A percentile compares a stretch with the other conserved stretches of the same genome.
phyloP scores from a whole-genome alignment of 2,113 vertebrate species.

The Pungitius pungitius region DNA sequence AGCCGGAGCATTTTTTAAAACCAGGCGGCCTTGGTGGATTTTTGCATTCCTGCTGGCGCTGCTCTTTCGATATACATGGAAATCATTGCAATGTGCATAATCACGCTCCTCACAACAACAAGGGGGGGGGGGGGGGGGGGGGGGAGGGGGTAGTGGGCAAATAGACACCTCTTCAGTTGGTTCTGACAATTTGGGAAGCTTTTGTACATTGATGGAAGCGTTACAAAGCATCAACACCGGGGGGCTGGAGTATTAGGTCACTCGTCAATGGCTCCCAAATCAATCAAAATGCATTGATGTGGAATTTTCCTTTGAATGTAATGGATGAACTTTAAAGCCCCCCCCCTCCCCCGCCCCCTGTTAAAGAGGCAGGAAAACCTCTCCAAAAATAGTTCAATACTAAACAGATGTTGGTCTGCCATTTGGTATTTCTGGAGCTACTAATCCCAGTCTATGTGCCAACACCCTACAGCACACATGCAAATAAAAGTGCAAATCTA shows the following conservation, averaged over 20 bases:
- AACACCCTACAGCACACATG: background rate
- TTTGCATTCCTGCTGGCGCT: conserved; percentile 27
- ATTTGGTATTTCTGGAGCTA: conserved; percentile 33
- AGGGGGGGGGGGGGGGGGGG: background rate
- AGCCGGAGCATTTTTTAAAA: conserved; percentile 43
- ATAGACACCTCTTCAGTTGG: conserved; percentile 36
- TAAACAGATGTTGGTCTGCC: conserved; percentile 54
- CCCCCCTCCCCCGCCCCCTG: too few species aligned
- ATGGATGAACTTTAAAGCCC: conserved; percentile 43
- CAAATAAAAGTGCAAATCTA: conserved; percentile 9
- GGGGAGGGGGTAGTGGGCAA: conserved; percentile 14
- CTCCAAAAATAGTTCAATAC: conserved; percentile 41
- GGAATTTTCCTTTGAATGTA: conserved; percentile 38
- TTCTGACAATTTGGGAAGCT: conserved; percentile 20
- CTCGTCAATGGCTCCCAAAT: conserved; percentile 35
- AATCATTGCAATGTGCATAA: conserved; percentile 48
- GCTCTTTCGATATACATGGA: conserved; percentile 50
- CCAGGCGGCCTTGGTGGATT: conserved; percentile 25
- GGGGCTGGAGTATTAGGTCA: conserved; percentile 21
- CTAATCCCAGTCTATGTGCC: conserved; percentile 36
- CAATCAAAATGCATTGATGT: conserved; percentile 10
- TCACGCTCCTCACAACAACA: conserved; percentile 20
- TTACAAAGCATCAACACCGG: conserved; percentile 2
- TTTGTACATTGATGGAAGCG: conserved; percentile 26
- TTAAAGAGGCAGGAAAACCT: conserved; percentile 30